These are phyloP conservation scores for Lasioglossum villosulum DNA, from an alignment of 2,888 invertebrate genomes.

Conservation along the genomic window DNA sequence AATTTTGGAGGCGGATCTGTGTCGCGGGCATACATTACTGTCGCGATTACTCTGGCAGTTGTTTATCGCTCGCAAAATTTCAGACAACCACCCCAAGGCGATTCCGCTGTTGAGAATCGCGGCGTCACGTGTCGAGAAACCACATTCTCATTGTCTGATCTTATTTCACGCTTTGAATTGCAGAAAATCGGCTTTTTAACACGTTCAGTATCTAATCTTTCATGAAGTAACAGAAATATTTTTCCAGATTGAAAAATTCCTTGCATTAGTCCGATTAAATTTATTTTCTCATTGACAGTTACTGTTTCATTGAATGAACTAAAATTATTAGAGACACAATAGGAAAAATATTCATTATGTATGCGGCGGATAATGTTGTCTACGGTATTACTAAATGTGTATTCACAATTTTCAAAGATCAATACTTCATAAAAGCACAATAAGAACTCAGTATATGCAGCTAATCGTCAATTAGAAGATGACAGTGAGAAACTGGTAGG, in stretches of 20 bases:
- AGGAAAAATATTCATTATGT: too few species aligned
- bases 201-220: not conserved
- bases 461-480: too few species aligned
- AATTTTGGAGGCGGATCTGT: not conserved
- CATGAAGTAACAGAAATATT: not conserved
- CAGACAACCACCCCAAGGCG: not conserved
- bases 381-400: too few species aligned
- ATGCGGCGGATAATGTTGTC: too few species aligned
- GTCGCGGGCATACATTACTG: conserved; percentile 29
- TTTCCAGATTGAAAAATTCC: not conserved
- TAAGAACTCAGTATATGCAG: too few species aligned
- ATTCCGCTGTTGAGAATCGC: conserved; percentile 39
- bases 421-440: too few species aligned
- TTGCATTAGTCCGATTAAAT: too few species aligned
- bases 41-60: conserved; percentile 61
- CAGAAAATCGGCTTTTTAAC: not conserved
- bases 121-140: conserved; percentile 1
- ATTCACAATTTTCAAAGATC: too few species aligned
- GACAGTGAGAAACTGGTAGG: too few species aligned
- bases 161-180: not conserved
- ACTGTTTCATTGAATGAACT: too few species aligned
- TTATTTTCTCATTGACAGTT: too few species aligned
- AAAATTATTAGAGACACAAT: too few species aligned
- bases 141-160: not conserved
- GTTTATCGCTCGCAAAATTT: conserved; percentile 65